Evolutionary conservation across 2,888 invertebrate genomes (phyloP).

Genomic region (Zele albiditarsus): DNA sequence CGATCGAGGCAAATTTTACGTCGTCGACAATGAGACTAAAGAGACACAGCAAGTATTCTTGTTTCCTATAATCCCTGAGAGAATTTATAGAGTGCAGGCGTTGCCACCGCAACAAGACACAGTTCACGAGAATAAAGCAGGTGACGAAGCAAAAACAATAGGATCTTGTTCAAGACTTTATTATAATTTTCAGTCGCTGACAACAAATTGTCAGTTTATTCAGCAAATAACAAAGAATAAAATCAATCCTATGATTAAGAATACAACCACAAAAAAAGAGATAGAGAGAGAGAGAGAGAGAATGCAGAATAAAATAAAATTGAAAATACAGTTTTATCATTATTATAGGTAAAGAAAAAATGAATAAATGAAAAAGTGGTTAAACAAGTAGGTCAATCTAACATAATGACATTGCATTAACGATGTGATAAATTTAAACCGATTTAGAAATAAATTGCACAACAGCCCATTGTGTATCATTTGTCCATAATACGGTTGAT

Average conservation of each 20-base stretch:
- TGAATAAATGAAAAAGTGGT: not conserved
- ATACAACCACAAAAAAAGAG: no score
- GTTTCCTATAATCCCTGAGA: not conserved
- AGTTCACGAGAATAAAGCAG: slow-evolving; percentile 7
- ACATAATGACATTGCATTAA: not conserved
- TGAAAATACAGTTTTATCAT: no score
- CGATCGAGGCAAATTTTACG: not conserved
- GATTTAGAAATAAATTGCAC: not conserved
- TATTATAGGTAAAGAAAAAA: not conserved
- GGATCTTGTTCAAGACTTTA: not conserved
- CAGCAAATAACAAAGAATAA: not conserved
- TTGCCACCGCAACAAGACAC: not conserved
- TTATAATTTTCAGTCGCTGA: not conserved
- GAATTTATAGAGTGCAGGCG: not conserved
- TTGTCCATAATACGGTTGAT: not conserved
- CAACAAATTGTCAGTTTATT: not conserved
- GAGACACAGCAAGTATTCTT: not conserved
- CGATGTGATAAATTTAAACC: not conserved
- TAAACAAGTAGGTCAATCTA: not conserved
- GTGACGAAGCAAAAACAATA: not conserved
- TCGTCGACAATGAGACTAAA: not conserved
- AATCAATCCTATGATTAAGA: no score
- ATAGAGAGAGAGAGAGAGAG: no score
- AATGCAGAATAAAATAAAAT: no score
- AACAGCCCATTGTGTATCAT: not conserved